Base-by-base conservation (phyloP, 2,888 invertebrate species). In the Choreutis nemorana region DNA sequence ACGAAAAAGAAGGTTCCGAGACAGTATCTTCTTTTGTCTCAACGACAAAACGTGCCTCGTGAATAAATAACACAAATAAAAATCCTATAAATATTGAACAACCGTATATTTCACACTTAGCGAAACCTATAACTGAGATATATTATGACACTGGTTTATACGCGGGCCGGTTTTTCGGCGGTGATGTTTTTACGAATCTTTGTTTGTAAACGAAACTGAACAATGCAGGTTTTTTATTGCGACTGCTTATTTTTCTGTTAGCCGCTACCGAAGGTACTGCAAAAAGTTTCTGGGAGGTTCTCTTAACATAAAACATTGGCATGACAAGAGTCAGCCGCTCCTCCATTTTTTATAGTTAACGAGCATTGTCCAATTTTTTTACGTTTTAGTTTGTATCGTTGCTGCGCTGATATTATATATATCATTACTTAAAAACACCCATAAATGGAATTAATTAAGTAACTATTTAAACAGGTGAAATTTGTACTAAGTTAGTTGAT, bases 51-150 rank as follows among this genome's bases (percentile, higher is more conserved):
- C 63, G 68, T 64, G 67, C 60, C 55, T 55, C 42, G 49, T 64
- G 72, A 72, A 75, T 75, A 77, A 77, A 75, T 67, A 70, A 66
- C 52, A 72, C 61, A 75, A 75, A 77, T 68, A 73, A 75, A 75
- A 72, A 50, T 55, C 60, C 55, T 70, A 71, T 77, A 77, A 71
- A 77, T 73, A 75, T 75, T 70, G 70, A 72, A 64, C 63, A 60
- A 53, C 52, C 61, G 63, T 70, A 75, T 72, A 73, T 70, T 75
- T 77, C 72, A 75, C 77, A 77, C 77, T 77, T 58, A 56, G 56
- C 39, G 40, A 58, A 55, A 50, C 49, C 48, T 35, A 55, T 66
- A 70, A 68, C 64, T 56, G 55, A 67, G 68, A 73, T 75, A 37
- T 38, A 31, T 39, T 71, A 70, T 72, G 68, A 70, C 67, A 50